Evolutionary conservation across 1,140 invertebrate genomes (phyloP).

Genomic region (Phenacoccus solenopsis): DNA sequence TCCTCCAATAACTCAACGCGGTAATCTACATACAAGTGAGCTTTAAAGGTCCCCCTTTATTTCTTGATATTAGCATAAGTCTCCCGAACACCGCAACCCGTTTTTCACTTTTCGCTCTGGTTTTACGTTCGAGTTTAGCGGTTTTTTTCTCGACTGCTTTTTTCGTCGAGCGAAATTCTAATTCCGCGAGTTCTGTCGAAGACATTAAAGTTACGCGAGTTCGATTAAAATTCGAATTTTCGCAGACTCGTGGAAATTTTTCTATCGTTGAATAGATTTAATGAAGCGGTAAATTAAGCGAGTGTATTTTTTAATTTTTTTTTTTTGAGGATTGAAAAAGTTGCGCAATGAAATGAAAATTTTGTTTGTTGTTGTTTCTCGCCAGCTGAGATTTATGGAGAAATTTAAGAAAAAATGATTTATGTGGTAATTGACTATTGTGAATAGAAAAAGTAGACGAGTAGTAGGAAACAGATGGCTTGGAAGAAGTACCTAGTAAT

Average conservation of each 20-base stretch:
- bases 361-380: background rate
- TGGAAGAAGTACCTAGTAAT: too few species aligned
- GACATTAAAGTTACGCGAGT: background rate
- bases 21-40: slow-evolving; percentile 17
- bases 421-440: too few species aligned
- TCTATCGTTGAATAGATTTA: background rate
- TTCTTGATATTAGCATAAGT: slow-evolving; percentile 17
- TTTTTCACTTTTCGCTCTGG: slow-evolving; percentile 6
- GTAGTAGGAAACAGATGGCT: too few species aligned
- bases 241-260: background rate
- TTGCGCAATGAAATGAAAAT: background rate
- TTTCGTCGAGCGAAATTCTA: background rate
- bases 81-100: slow-evolving; percentile 12
- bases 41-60: slow-evolving; percentile 15
- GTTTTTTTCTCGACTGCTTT: background rate
- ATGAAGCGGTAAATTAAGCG: background rate
- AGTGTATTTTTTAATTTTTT: background rate
- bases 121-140: slow-evolving; percentile 1
- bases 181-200: background rate
- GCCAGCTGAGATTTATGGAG: too few species aligned
- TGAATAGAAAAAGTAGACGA: too few species aligned
- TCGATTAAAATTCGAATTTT: background rate
- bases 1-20: slow-evolving; percentile 15
- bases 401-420: too few species aligned
- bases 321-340: background rate